Evolutionary conservation across 1,140 invertebrate genomes (phyloP), one percentile per base, ranked within the genome.

Genomic region (Batillaria attramentaria): DNA sequence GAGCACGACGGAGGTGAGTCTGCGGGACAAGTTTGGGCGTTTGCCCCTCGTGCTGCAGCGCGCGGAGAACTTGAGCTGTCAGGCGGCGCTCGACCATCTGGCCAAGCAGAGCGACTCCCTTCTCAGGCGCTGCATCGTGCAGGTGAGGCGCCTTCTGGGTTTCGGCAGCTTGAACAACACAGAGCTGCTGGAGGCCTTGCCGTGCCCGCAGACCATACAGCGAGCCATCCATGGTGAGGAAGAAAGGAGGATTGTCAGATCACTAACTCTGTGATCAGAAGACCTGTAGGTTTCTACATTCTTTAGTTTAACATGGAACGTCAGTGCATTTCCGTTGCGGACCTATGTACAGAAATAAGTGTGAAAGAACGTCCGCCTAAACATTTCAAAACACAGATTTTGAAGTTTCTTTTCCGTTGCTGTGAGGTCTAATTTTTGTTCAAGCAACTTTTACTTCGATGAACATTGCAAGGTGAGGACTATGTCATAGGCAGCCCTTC

Each of bases 31-130:
- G 54, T 35, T 75, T 31, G 20, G 62, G 16, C 73, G 73, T 57
- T 8, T 42, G 16, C 73, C 73, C 13, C 3, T 33, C n/a, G 37
- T 75, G 33, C 37, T 75, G 54, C 73, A 75, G 73, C 73, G 31
- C 18, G 54, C 50, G 43, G 54, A 62, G n/a, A 75, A 75, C 73
- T 8, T n/a, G 33, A 1, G 18, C n/a, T 18, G 73, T 35, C 39
- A 28, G 8, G 35, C 3, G 4, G 35, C 16, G 35, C 73, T 75
- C 3, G 73, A 75, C 3, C 54, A 65, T 0, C 37, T 75, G 13
- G 33, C 50, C 42, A 4, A 13, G 3, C 41, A 31, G 35, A 62
- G 31, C 28, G 35, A 42, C 73, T 62, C 73, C 16, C 35, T 75
- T 31, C 57, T 75, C 16, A 18, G 54, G 10, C 37, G 73, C 6